Base-by-base conservation (phyloP, 2,888 invertebrate genomes). In the Augiades crinisus region DNA sequence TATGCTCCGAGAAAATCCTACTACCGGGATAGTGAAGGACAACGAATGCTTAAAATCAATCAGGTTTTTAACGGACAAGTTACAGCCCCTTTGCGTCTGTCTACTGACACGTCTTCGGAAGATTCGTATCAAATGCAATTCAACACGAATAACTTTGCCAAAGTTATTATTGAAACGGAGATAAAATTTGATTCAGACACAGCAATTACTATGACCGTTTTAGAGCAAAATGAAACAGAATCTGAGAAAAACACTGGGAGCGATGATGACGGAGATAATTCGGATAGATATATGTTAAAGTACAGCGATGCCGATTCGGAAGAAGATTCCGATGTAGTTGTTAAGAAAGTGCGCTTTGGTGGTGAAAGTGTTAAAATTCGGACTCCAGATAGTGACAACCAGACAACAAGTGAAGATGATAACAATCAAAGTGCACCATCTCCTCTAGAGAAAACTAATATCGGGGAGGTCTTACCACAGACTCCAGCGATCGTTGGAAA, bases 311-410 rank as follows among this genome's bases (percentile, higher is more conserved):
- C 90, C 22, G 92, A 92, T 47, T 89, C 92, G 0, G 92, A 92
- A 47, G 92, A 92, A 56, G 93, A 93, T 57, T 88, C 82, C 6
- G 90, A 90, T 51, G 89, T 86, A 10, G 78, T 77, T 22, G 89
- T 93, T 14, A 92, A 95, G 70, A 92, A 95, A 66, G 96, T 96
- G 5, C 93, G 95, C 41, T 96, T 96, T 63, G 96, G 96, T 3
- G 96, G 96, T n/a, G 96, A 96, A 81, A 91, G 95, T 58, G 94
- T 96, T 2, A 96, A 96, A 86, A 92, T 96, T 78, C 87, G 96
- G 57, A 96, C 96, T 8, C 96, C 96, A 0, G 96, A 96, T 62
- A 95, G 95, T 73, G 96, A 96, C 68, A 93, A 93, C 47, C 84
- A 92, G 19, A 87, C 91, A 40, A 89, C 91, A 7, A 92, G 92